These are phyloP conservation scores for Lutjanus erythropterus DNA, from an alignment of 2,113 vertebrate genomes.

Conservation along the genomic window DNA sequence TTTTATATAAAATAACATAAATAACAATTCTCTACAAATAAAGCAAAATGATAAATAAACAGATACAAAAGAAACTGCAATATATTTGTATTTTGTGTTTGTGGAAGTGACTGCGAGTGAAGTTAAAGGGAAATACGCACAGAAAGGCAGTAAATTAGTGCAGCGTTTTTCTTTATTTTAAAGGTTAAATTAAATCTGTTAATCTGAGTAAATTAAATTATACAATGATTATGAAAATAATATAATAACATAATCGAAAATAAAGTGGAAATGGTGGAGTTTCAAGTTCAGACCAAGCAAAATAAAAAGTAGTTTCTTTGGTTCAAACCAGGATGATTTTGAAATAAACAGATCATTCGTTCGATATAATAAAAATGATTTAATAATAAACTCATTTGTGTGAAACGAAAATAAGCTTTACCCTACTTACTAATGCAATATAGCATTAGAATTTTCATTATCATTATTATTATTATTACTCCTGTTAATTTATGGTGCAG, in stretches of 20 bases:
- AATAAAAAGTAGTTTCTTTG: no score
- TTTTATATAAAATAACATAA: neutral
- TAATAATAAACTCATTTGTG: neutral
- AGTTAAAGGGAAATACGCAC: neutral
- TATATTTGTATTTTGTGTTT: neutral
- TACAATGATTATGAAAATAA: neutral
- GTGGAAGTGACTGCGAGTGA: neutral
- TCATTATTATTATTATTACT: neutral
- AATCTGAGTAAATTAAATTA: constrained; percentile 1
- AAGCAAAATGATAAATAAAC: accelerated
- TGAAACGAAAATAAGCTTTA: constrained; percentile 12
- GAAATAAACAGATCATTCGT: constrained; percentile 29
- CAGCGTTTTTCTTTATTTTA: neutral
- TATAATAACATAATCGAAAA: neutral
- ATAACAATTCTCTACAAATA: neutral
- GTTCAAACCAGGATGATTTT: constrained; percentile 8
- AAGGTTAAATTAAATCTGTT: neutral
- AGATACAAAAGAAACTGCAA: neutral
- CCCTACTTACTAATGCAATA: neutral
- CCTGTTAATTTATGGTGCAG: neutral
- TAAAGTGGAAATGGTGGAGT: neutral
- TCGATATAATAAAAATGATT: constrained; percentile 12
- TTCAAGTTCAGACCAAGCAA: constrained; percentile 10
- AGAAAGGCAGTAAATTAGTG: neutral
- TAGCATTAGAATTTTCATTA: neutral